These are phyloP conservation scores for Busseola fusca DNA, from an alignment of 2,888 invertebrate genomes.

Conservation along the genomic window DNA sequence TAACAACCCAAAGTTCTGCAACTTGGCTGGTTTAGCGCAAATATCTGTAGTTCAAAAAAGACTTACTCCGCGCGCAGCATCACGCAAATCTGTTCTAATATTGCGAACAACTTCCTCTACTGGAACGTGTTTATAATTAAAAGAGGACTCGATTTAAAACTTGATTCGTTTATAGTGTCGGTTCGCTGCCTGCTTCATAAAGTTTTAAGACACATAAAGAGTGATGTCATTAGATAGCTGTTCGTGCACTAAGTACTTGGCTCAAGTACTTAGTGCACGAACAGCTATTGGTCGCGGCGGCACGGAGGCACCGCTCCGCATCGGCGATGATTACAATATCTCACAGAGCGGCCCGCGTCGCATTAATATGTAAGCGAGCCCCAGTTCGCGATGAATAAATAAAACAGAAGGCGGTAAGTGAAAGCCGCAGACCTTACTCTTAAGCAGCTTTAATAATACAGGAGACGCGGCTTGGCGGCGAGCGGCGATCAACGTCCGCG, in stretches of 20 bases:
- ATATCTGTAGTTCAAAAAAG: conserved; percentile 23
- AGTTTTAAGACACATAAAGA: neutral
- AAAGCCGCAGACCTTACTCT: conserved; percentile 65
- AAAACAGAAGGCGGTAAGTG: conserved; percentile 65
- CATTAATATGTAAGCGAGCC: conserved; percentile 59
- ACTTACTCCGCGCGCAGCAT: conserved; percentile 5
- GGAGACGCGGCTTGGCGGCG: conserved; percentile 31
- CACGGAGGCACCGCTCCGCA: neutral
- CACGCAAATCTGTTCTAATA: conserved; percentile 2
- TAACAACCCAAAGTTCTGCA: conserved; percentile 31
- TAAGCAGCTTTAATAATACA: conserved; percentile 62
- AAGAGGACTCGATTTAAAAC: conserved; percentile 1
- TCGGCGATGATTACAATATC: conserved; percentile 44
- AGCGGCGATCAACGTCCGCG: conserved; percentile 17
- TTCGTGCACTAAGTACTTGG: no score
- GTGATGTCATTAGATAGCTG: conserved; percentile 1
- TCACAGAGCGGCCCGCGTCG: conserved; percentile 39
- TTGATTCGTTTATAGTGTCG: neutral
- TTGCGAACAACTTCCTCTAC: neutral
- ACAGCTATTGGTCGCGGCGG: neutral
- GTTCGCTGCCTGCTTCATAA: neutral
- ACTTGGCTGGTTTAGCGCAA: conserved; percentile 45
- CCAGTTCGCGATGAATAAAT: conserved; percentile 61
- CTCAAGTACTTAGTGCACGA: neutral
- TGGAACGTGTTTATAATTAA: neutral